Percentiles rank a stretch among this genome's conserved stretches.
Conservation (phyloP, 2,113 vertebrate species). For the Polyodon spathula region DNA sequence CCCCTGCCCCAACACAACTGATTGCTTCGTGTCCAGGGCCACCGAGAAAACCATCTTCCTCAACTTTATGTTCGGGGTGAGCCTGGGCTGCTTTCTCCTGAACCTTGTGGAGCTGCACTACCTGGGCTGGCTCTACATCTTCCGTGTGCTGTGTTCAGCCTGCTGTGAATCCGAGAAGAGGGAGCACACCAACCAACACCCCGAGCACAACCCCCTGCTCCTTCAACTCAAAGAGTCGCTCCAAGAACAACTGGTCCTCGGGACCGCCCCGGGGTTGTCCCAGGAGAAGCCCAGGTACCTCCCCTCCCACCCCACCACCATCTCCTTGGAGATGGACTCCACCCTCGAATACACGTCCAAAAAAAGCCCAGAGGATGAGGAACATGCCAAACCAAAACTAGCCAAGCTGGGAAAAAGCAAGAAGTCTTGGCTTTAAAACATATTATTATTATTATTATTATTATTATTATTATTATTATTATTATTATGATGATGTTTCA, state of each 20-base stretch:
- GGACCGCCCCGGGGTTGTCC: slow-evolving; percentile 25
- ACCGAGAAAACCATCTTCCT: slow-evolving; percentile 53
- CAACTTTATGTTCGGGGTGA: slow-evolving; percentile 49
- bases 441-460: slow-evolving; percentile 6
- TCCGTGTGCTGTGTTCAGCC: slow-evolving; percentile 37
- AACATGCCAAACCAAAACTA: slow-evolving; percentile 28
- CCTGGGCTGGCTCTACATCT: slow-evolving; percentile 46
- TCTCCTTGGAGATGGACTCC: slow-evolving; percentile 45
- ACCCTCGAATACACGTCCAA: slow-evolving; percentile 34
- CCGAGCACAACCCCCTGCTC: slow-evolving; percentile 38
- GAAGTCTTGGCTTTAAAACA: slow-evolving; percentile 44
- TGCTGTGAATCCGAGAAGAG: slow-evolving; percentile 35
- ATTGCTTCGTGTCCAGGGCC: slow-evolving; percentile 50
- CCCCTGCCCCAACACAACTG: slow-evolving; percentile 42
- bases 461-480: slow-evolving; percentile 6
- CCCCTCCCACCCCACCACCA: slow-evolving; percentile 28
- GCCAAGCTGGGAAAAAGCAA: slow-evolving; percentile 31
- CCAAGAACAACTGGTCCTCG: slow-evolving; percentile 42
- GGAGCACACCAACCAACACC: slow-evolving; percentile 16
- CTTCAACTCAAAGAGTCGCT: slow-evolving; percentile 46
- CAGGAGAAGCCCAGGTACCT: slow-evolving; percentile 21
- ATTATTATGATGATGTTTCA: no score
- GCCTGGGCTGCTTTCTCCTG: slow-evolving; percentile 45
- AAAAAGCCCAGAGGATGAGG: slow-evolving; percentile 36
- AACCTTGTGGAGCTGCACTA: slow-evolving; percentile 49